Evolutionary conservation across 2,113 vertebrate genomes (phyloP).

Genomic region (Ploceus nigricollis): DNA sequence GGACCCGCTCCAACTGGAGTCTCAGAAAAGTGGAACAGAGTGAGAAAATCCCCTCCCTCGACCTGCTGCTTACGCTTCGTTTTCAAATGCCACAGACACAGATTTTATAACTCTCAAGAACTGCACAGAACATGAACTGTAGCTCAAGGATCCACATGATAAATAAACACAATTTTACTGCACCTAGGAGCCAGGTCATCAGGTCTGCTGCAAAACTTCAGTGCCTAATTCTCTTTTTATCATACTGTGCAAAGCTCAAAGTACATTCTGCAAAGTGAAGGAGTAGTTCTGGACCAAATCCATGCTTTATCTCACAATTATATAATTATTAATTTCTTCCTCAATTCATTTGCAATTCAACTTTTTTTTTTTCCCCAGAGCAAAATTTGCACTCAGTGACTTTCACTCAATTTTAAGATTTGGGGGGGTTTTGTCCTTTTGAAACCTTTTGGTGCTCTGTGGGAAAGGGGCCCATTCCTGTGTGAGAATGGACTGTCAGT

Average conservation of each 20-base stretch:
- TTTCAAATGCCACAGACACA: background rate
- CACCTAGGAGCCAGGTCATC: background rate
- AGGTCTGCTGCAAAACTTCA: background rate
- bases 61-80: background rate
- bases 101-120: background rate
- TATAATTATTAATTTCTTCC: background rate
- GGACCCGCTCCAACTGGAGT: too few relatives aligned
- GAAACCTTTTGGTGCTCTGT: background rate
- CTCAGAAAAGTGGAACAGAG: background rate
- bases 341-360: fast-evolving
- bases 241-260: background rate
- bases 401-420: background rate
- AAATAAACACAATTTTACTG: background rate
- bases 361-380: background rate
- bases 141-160: background rate
- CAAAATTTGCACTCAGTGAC: background rate
- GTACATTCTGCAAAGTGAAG: background rate
- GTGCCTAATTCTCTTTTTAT: background rate
- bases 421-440: fast-evolving
- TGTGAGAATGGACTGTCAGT: background rate
- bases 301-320: background rate
- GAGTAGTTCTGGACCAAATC: background rate
- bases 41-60: fast-evolving
- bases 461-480: background rate
- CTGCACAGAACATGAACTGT: background rate